Conservation (phyloP, 2,888 invertebrate species). For the Thalpophila matura region DNA sequence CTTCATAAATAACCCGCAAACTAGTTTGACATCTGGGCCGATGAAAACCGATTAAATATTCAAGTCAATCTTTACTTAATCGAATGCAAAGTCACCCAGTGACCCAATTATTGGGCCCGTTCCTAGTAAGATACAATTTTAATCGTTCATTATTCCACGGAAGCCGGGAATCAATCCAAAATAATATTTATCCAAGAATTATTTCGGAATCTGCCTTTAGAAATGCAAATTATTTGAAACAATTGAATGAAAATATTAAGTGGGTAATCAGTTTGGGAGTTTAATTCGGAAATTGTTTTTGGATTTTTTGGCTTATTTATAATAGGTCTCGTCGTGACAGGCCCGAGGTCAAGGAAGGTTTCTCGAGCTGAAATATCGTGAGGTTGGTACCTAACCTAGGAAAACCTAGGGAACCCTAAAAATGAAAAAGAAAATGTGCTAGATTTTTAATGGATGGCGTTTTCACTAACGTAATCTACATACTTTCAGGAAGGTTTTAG, state of each 20-base stretch:
- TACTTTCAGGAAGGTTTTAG: too few species aligned
- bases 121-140: constrained; percentile 24
- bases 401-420: too few species aligned
- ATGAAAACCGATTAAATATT: constrained; percentile 22
- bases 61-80: constrained; percentile 31
- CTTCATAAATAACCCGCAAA: neutral
- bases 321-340: neutral
- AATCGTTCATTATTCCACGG: constrained; percentile 24
- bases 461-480: too few species aligned
- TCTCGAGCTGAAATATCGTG: too few species aligned
- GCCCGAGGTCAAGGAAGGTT: neutral
- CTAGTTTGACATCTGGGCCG: neutral
- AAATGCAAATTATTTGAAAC: constrained; percentile 32
- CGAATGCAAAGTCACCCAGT: constrained; percentile 18
- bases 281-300: constrained; percentile 30
- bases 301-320: constrained; percentile 17
- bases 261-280: constrained; percentile 25
- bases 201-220: constrained; percentile 9
- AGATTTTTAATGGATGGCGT: too few species aligned
- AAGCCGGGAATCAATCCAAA: constrained; percentile 32
- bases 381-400: too few species aligned
- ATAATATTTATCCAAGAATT: constrained; percentile 35
- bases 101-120: constrained; percentile 41
- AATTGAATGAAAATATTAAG: constrained; percentile 37
- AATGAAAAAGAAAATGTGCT: too few species aligned